A percentile compares a stretch with the other conserved stretches of the same genome.
phyloP scores from a whole-genome alignment of 2,113 vertebrate species.

The Neofelis nebulosa region DNA sequence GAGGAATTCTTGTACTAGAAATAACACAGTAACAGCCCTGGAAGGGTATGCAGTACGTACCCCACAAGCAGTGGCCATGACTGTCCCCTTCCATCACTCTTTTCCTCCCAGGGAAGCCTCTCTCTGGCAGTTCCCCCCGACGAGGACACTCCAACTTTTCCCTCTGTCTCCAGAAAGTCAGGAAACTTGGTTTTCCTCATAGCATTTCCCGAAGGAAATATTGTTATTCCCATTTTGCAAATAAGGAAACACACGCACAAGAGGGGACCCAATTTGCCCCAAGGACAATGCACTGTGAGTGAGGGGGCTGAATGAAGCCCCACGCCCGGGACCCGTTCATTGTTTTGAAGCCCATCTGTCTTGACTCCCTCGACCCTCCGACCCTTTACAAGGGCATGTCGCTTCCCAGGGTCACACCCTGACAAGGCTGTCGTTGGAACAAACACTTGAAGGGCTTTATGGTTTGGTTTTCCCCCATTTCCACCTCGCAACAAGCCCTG shows the following conservation, averaged over 20 bases:
- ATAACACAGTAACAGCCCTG: rapidly evolving
- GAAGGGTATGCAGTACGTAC: background rate
- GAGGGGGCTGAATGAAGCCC: background rate
- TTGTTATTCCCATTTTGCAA: background rate
- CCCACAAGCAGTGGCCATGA: too few relatives aligned
- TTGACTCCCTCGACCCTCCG: background rate
- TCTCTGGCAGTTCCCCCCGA: background rate
- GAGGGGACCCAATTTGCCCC: background rate
- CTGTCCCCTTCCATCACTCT: background rate
- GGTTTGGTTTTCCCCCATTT: background rate
- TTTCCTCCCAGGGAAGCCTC: background rate
- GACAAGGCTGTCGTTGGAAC: background rate
- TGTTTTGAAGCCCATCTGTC: background rate
- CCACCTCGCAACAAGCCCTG: background rate
- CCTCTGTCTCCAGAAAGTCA: background rate
- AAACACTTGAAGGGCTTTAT: background rate
- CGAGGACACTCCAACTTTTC: background rate
- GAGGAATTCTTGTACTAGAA: background rate
- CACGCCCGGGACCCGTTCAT: rapidly evolving
- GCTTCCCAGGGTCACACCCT: background rate
- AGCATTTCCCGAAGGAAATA: background rate
- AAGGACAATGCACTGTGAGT: too few relatives aligned
- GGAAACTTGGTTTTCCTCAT: background rate
- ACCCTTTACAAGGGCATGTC: background rate
- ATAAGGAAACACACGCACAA: background rate